Conservation (phyloP, 2,113 vertebrate species). For the Zapornia atra region DNA sequence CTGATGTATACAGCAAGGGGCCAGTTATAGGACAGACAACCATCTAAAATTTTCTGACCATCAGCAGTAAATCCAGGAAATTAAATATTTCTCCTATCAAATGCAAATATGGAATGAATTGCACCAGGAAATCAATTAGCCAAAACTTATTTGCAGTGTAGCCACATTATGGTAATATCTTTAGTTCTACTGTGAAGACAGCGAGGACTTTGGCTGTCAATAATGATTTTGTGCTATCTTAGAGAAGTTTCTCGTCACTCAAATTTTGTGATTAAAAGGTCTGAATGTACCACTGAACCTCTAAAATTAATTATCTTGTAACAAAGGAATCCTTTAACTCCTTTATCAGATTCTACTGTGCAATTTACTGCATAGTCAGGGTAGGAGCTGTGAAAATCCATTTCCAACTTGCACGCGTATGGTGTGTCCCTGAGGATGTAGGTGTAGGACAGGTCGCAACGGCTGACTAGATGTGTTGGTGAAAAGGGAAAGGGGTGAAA, state of each 20-base stretch:
- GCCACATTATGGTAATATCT: not conserved
- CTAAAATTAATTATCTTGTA: not conserved
- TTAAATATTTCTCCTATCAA: not conserved
- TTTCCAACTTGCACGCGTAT: fast-evolving
- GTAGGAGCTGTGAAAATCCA: not conserved
- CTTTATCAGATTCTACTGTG: not conserved
- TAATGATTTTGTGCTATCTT: not conserved
- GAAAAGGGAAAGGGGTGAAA: not conserved
- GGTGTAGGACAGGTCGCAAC: not conserved
- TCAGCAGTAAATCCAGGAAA: not conserved
- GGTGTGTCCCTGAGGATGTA: not conserved
- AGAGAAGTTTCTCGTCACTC: not conserved
- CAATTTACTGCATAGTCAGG: not conserved
- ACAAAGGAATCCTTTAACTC: not conserved
- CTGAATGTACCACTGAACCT: not conserved
- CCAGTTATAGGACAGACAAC: not conserved
- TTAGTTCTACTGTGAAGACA: not conserved
- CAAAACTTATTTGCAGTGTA: not conserved
- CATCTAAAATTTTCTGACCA: not conserved
- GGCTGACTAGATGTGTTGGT: not conserved
- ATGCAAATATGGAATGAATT: not conserved
- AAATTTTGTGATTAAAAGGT: not conserved
- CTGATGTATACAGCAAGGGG: not conserved
- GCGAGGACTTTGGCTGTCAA: not conserved
- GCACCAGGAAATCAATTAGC: not conserved